Conservation (phyloP, 2,888 invertebrate genomes). For the Latheticus oryzae region DNA sequence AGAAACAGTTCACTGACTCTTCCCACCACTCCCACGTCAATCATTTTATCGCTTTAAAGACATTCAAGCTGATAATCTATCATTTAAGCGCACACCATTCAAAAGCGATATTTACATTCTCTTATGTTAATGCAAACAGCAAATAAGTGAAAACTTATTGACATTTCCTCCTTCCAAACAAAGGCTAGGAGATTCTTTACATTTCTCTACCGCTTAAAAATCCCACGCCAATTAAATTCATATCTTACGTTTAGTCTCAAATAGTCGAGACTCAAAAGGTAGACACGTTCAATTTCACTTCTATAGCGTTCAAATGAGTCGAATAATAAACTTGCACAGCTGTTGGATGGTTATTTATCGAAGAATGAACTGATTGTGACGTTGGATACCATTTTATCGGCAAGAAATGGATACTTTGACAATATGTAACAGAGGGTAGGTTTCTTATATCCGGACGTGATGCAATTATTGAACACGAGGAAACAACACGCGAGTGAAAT, state of each 20-base stretch:
- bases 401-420: no score
- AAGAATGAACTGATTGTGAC: no score
- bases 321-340: constrained; percentile 27
- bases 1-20: constrained; percentile 25
- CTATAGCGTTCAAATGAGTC: constrained; percentile 24
- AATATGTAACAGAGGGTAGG: no score
- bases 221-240: constrained; percentile 49
- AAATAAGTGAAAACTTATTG: constrained; percentile 40
- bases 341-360: constrained; percentile 31
- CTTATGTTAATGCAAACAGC: constrained; percentile 38
- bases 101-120: constrained; percentile 31
- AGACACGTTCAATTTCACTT: constrained; percentile 30
- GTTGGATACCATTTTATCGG: no score
- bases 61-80: constrained; percentile 26
- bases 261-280: constrained; percentile 18
- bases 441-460: constrained; percentile 40
- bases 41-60: constrained; percentile 34
- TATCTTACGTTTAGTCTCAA: constrained; percentile 41
- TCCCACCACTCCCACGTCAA: constrained; percentile 32
- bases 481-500: constrained; percentile 43
- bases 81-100: constrained; percentile 20
- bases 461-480: constrained; percentile 42
- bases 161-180: constrained; percentile 27
- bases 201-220: no score
- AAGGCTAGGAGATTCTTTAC: constrained; percentile 39